Conservation (phyloP, 2,888 invertebrate species). For the Latrodectus hesperus region DNA sequence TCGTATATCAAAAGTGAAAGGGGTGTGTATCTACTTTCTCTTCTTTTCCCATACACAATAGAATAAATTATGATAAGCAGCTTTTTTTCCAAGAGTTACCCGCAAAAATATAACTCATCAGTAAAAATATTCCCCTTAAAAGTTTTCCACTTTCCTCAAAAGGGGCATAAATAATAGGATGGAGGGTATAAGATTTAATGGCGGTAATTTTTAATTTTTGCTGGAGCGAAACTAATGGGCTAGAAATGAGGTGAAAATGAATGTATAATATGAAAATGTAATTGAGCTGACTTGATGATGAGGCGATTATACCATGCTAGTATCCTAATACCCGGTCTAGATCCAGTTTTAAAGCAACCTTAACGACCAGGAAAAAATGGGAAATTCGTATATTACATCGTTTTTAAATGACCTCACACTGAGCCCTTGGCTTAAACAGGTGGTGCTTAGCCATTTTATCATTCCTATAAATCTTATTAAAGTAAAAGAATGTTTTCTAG, state of each 20-base stretch:
- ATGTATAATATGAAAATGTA: conserved; percentile 54
- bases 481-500: too few relatives aligned
- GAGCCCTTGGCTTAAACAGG: too few relatives aligned
- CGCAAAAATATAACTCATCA: conserved; percentile 5
- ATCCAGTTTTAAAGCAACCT: too few relatives aligned
- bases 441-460: too few relatives aligned
- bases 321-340: not conserved
- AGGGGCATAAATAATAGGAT: conserved; percentile 44
- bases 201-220: conserved; percentile 55
- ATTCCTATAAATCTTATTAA: too few relatives aligned
- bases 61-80: conserved; percentile 62
- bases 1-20: conserved; percentile 31
- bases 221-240: conserved; percentile 49
- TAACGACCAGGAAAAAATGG: too few relatives aligned
- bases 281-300: conserved; percentile 50
- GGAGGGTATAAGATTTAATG: conserved; percentile 47
- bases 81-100: not conserved
- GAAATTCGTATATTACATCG: too few relatives aligned
- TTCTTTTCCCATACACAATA: conserved; percentile 23
- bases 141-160: not conserved
- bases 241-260: conserved; percentile 37
- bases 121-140: not conserved
- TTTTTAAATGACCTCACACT: too few relatives aligned
- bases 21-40: conserved; percentile 5
- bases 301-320: conserved; percentile 43